These are phyloP conservation scores for Catharus ustulatus DNA, from an alignment of 2,797 vertebrate genomes.

Conservation along the genomic window DNA sequence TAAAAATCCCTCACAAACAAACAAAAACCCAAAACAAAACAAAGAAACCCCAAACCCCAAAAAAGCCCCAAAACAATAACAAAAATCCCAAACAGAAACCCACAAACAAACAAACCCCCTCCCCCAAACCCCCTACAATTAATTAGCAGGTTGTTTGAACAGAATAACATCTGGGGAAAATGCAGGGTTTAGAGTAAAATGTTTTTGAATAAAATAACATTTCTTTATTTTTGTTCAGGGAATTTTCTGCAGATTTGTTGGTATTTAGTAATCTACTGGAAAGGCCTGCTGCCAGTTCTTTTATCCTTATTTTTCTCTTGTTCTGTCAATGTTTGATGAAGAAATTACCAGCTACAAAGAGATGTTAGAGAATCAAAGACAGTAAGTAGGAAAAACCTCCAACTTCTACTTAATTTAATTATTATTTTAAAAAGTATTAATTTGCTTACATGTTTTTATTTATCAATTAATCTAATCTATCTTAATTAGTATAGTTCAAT, in stretches of 20 bases:
- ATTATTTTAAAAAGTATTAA: not conserved
- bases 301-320: conserved; percentile 74
- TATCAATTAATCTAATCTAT: not conserved
- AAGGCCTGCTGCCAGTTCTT: conserved; percentile 77
- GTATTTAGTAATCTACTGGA: conserved; percentile 80
- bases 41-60: not conserved
- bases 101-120: not conserved
- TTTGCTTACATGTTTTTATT: not conserved
- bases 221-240: not conserved
- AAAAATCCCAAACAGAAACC: not conserved
- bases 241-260: conserved; percentile 72
- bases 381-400: conserved; percentile 60
- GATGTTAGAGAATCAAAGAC: conserved; percentile 78
- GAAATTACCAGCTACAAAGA: conserved; percentile 78
- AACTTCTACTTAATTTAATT: not conserved
- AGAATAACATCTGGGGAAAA: not conserved
- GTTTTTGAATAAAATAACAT: not conserved
- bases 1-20: no score
- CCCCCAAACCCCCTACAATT: not conserved
- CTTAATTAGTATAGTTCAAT: not conserved
- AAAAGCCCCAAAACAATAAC: not conserved
- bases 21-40: accelerated
- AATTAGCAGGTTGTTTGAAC: not conserved
- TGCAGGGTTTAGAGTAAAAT: not conserved
- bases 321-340: conserved; percentile 79